Evolutionary conservation across 2,797 vertebrate species (phyloP), one percentile per base, ranked within the genome.

Genomic region (Molossus molossus): DNA sequence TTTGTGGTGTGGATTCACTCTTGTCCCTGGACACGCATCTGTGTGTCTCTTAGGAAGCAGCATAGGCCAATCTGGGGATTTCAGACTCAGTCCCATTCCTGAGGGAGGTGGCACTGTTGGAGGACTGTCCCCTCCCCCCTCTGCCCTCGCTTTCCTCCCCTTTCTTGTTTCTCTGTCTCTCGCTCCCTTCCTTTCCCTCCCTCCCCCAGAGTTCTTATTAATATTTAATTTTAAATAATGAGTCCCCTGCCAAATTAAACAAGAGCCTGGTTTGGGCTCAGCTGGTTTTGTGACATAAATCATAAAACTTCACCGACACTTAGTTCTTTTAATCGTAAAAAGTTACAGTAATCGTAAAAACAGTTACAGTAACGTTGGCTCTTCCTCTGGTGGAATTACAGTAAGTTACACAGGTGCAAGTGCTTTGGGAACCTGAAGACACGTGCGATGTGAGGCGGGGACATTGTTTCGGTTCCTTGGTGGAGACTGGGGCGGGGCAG

Each of bases 141-240:
- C 6, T 11, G 1, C 50, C 37, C 29, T 57, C 2, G 1, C 0
- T 15, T 7, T 12, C 5, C 60, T 69, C 37, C 2, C 6, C 72
- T 15, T 13, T 9, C 13, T 33, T 15, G 20, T 67, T 40, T 17
- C 60, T n/a, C 33, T 27, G 33, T 14, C 29, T 33, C 25, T 20
- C 29, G 14, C 75, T 40, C 25, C 17, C 45, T 75, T 20, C 12
- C 27, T 4, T 6, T 29, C 1, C 12, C 6, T 14, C 70, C 25
- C 33, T 55, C 5, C 37, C n/a, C 1, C 37, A 55, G 77, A 55
- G 13, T 55, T 69, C 40, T 93, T 58, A 37, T 53, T 95, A 29
- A 23, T 48, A 62, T 79, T 76, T 92, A 88, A 62, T 83, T 84
- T n/a, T 0, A 65, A 81, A 55, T 55, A 23, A 60, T 33, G n/a